Percentiles rank a stretch among this genome's conserved stretches.
Conservation (phyloP, 2,888 invertebrate genomes). For the Parelbella ahira region DNA sequence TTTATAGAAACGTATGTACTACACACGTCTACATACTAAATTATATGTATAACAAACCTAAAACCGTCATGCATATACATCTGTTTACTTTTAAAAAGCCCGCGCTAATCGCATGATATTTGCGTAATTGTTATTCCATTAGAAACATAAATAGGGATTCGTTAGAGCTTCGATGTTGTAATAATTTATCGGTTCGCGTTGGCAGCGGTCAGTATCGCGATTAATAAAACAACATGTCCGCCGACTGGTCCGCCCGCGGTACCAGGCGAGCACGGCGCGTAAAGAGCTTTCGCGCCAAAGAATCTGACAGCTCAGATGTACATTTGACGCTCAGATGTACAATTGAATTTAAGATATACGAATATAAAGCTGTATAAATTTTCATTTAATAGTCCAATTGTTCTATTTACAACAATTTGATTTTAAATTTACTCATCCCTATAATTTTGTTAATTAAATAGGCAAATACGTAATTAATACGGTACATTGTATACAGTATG, state of each 20-base stretch:
- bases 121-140: slow-evolving; percentile 28
- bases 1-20: not conserved
- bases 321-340: slow-evolving; percentile 6
- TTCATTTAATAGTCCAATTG: too few species aligned
- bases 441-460: too few species aligned
- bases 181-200: slow-evolving; percentile 30
- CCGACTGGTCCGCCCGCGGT: slow-evolving; percentile 56
- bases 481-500: too few species aligned
- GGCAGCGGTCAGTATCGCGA: slow-evolving; percentile 40
- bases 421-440: too few species aligned
- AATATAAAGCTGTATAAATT: too few species aligned
- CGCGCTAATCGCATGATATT: slow-evolving; percentile 23
- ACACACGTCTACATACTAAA: too few species aligned
- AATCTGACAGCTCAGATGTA: too few species aligned
- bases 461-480: too few species aligned
- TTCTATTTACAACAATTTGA: too few species aligned
- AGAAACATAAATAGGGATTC: slow-evolving; percentile 24
- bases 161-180: slow-evolving; percentile 23
- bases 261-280: too few species aligned
- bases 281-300: slow-evolving; percentile 56
- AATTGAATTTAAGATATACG: too few species aligned
- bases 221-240: slow-evolving; percentile 66
- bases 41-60: too few species aligned
- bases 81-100: slow-evolving; percentile 20
- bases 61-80: slow-evolving; percentile 3